A percentile compares a stretch with the other conserved stretches of the same genome.
Evolutionary conservation across 2,888 invertebrate species (phyloP).

Genomic region (Drosophila borborema): DNA sequence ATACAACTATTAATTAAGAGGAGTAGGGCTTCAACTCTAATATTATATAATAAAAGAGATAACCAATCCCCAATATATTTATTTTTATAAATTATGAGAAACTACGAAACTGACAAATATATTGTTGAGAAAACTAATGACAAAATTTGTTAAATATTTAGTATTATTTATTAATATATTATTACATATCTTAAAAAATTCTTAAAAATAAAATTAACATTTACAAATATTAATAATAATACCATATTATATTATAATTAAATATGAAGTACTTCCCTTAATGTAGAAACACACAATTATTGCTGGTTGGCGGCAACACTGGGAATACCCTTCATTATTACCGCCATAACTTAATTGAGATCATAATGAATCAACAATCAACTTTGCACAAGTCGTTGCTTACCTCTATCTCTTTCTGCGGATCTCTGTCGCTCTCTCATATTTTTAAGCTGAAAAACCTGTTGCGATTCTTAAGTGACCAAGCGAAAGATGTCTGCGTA

Average conservation of each 20-base stretch:
- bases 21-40: too few relatives aligned
- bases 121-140: too few relatives aligned
- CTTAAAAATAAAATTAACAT: neutral
- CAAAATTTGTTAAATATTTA: too few relatives aligned
- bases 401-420: neutral
- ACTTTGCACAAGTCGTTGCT: neutral
- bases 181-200: too few relatives aligned
- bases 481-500: constrained; percentile 45
- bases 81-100: too few relatives aligned
- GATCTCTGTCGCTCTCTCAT: neutral
- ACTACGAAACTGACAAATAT: too few relatives aligned
- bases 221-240: neutral
- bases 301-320: neutral
- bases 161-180: too few relatives aligned
- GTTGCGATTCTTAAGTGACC: constrained; percentile 53
- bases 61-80: too few relatives aligned
- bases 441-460: constrained; percentile 30
- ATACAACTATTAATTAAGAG: too few relatives aligned
- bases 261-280: neutral
- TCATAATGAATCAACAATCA: constrained; percentile 30
- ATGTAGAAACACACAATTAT: neutral
- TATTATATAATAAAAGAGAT: too few relatives aligned
- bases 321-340: constrained; percentile 18
- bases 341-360: constrained; percentile 19
- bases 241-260: neutral